Evolutionary conservation across 2,797 vertebrate genomes (phyloP).

Genomic region (Gallinago stenura): DNA sequence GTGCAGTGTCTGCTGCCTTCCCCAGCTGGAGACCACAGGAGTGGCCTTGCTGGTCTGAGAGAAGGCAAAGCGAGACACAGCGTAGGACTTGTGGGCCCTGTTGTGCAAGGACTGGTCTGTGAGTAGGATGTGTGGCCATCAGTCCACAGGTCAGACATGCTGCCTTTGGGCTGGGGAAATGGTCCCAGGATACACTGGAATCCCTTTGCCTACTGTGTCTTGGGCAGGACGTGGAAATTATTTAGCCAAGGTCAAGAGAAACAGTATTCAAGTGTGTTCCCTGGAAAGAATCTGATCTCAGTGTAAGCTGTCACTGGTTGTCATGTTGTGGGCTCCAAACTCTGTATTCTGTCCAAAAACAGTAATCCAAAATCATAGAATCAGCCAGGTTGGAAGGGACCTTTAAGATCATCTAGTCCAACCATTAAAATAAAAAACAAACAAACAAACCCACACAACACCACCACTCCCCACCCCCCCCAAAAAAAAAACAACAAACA

Average conservation of each 20-base stretch:
- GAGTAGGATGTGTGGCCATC: rapidly evolving
- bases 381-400: no score
- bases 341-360: background rate
- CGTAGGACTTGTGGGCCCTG: rapidly evolving
- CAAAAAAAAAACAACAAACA: no score
- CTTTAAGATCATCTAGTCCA: no score
- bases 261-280: background rate
- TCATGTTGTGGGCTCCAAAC: background rate
- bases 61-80: rapidly evolving
- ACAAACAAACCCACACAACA: no score
- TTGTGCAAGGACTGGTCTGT: background rate
- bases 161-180: background rate
- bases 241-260: background rate
- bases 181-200: background rate
- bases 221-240: background rate
- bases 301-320: background rate
- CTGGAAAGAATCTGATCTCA: background rate
- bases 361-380: background rate
- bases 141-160: rapidly evolving
- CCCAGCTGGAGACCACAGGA: background rate
- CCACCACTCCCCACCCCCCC: no score
- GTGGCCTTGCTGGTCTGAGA: background rate
- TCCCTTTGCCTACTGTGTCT: background rate
- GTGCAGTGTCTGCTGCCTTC: background rate
- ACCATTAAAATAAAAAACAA: no score